Conservation (phyloP, 2,888 invertebrate genomes). For the Dynastes maya region DNA sequence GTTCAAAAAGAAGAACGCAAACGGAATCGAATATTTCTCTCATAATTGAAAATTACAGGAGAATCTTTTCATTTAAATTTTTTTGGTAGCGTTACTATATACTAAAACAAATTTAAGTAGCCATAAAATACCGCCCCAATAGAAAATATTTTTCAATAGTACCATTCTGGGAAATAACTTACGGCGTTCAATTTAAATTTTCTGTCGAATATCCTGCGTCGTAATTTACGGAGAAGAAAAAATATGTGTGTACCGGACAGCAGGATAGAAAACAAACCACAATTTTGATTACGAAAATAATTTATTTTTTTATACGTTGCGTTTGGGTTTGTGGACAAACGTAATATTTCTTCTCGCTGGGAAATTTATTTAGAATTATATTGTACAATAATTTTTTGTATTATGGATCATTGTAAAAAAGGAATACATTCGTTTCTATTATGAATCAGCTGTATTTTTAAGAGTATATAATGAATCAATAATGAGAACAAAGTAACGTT, state of each 20-base stretch:
- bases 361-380: no score
- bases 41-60: constrained; percentile 35
- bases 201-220: constrained; percentile 12
- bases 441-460: no score
- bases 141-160: constrained; percentile 30
- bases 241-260: background rate
- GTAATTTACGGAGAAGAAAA: constrained; percentile 7
- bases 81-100: constrained; percentile 7
- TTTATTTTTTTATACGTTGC: no score
- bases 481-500: no score
- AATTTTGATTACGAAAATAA: background rate
- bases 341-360: no score
- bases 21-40: constrained; percentile 7
- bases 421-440: no score
- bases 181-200: constrained; percentile 28
- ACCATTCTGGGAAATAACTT: constrained; percentile 12
- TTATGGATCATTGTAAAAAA: no score
- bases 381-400: no score
- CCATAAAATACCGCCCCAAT: constrained; percentile 33
- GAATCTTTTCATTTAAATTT: constrained; percentile 28
- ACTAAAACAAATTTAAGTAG: constrained; percentile 25
- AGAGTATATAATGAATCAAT: no score
- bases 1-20: background rate
- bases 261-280: background rate
- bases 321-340: no score